Base-by-base conservation (phyloP, 2,797 vertebrate species). In the Cossypha dichroa region DNA sequence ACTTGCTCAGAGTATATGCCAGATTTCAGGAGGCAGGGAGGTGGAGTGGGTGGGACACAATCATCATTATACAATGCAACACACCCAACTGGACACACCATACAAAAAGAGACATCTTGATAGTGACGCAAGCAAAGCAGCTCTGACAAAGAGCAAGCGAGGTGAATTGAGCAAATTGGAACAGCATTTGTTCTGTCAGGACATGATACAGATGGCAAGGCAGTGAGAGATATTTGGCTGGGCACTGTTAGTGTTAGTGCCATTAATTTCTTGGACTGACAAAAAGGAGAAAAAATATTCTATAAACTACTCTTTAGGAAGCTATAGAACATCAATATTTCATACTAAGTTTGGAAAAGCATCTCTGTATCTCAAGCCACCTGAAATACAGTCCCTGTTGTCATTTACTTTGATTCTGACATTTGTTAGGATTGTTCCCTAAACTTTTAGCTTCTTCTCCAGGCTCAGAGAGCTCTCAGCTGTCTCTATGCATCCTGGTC, bases 161-260 rank as follows among this genome's bases (percentile, higher is more conserved):
- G 83, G 86, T 85, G 51, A 93, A 93, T 67, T 86, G 60, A 76
- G 63, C 56, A 80, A 74, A 85, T 11, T 95, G 84, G 94, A 94
- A 84, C 26, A 63, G 51, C 51, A 58, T 73, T 88, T 69, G 68
- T 74, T 78, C 56, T 64, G 62, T 75, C 46, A 93, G 91, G 72
- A 93, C 86, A 52, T 4, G 68, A 87, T 62, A 92, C 96, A 97
- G 96, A 97, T 96, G 95, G 92, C 75, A 85, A 91, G 91, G 28
- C 93, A 91, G 92, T 77, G 75, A 96, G 95, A 89, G 91, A 87
- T 85, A 96, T 85, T 93, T 96, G 96, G 94, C 94, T 80, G 46
- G 55, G 72, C 54, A 73, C 34, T 6, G 2, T 33, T 67, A 52
- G 10, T 49, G 38, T 58, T 85, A 83, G 21, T 87, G 89, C 76